phyloP scores from a whole-genome alignment of 1,140 invertebrate species.

The Drosophila orosa region DNA sequence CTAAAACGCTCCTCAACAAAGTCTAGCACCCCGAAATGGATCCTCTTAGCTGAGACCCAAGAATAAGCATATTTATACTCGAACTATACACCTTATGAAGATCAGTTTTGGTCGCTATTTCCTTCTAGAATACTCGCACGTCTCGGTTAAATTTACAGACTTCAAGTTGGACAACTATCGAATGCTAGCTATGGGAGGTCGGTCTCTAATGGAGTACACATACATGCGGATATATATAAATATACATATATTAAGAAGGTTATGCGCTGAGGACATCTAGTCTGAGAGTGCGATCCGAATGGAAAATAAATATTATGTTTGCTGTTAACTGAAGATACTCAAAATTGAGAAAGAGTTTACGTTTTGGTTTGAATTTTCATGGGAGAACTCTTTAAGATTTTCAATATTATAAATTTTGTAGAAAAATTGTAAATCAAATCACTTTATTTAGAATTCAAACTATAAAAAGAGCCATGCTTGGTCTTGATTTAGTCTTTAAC shows the following conservation, averaged over 20 bases:
- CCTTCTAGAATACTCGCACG: constrained; percentile 19
- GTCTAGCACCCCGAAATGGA: constrained; percentile 44
- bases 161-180: constrained; percentile 53
- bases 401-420: background rate
- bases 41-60: constrained; percentile 12
- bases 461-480: too few species aligned
- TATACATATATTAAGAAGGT: constrained; percentile 19
- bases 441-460: background rate
- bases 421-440: background rate
- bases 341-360: constrained; percentile 20
- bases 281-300: constrained; percentile 47
- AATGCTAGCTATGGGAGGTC: constrained; percentile 33
- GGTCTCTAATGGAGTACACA: constrained; percentile 33
- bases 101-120: constrained; percentile 69
- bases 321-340: constrained; percentile 45
- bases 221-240: constrained; percentile 22
- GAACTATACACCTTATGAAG: constrained; percentile 67
- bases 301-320: constrained; percentile 40
- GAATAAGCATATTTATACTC: constrained; percentile 25
- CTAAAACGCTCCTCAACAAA: constrained; percentile 28
- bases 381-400: background rate
- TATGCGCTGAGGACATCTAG: constrained; percentile 34
- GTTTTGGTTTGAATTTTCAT: constrained; percentile 9
- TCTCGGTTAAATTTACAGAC: constrained; percentile 24
- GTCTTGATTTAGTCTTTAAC: too few species aligned